phyloP scores from a whole-genome alignment of 2,797 vertebrate genomes.

The Antennarius maculatus region DNA sequence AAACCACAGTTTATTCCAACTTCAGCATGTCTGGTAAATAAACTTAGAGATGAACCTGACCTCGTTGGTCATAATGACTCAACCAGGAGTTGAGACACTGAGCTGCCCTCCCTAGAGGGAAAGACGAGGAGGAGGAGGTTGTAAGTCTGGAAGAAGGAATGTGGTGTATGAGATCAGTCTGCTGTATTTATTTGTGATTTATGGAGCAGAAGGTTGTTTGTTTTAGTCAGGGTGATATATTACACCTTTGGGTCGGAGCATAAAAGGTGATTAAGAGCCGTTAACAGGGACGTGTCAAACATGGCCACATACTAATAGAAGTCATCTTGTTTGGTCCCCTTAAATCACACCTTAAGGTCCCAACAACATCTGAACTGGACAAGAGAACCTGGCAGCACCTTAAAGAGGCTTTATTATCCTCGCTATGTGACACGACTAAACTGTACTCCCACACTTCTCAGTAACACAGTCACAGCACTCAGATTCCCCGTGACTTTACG shows the following conservation, averaged over 20 bases:
- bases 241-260: not conserved
- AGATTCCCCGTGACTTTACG: constrained; percentile 29
- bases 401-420: constrained; percentile 1
- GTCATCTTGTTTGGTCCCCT: not conserved
- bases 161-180: constrained; percentile 6
- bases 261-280: constrained; percentile 4
- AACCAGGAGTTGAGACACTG: not conserved
- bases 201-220: constrained; percentile 14
- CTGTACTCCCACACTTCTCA: constrained; percentile 41
- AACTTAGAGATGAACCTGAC: constrained; percentile 34
- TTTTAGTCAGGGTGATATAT: constrained; percentile 19
- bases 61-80: constrained; percentile 33
- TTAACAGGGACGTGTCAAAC: not conserved
- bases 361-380: not conserved
- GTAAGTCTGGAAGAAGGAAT: constrained; percentile 59
- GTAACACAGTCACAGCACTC: not conserved
- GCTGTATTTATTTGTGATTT: constrained; percentile 35
- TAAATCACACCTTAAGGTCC: constrained; percentile 23
- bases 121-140: constrained; percentile 11
- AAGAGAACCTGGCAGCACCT: not conserved
- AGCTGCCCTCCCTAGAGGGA: not conserved
- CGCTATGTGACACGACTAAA: not conserved
- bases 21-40: constrained; percentile 21
- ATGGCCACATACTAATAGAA: not conserved
- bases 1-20: constrained; percentile 18